phyloP scores from a whole-genome alignment of 1,140 invertebrate species.

The Caenorhabditis inopinata region DNA sequence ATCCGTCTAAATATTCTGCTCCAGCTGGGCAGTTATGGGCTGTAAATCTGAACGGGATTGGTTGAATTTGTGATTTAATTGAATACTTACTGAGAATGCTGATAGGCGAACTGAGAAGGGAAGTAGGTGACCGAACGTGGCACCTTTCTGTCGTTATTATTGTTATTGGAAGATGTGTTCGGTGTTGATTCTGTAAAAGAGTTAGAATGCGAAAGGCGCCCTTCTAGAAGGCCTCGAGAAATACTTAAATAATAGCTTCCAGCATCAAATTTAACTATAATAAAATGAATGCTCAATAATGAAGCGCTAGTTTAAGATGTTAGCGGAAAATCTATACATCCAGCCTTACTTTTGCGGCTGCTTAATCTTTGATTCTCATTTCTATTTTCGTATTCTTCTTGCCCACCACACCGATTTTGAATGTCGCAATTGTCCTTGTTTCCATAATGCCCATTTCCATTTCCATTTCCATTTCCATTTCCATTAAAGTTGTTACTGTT shows the following conservation, averaged over 20 bases:
- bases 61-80: background rate
- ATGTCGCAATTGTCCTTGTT: background rate
- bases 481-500: background rate
- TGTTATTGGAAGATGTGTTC: slow-evolving; percentile 6
- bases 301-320: no score
- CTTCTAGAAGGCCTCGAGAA: no score
- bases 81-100: background rate
- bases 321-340: background rate
- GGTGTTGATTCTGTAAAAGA: background rate
- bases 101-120: background rate
- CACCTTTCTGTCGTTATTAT: slow-evolving; percentile 21
- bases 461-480: background rate
- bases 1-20: background rate
- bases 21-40: slow-evolving; percentile 13
- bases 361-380: slow-evolving; percentile 17
- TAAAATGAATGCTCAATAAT: no score
- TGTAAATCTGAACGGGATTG: background rate
- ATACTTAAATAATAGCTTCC: no score
- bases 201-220: no score
- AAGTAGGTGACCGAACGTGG: slow-evolving; percentile 14
- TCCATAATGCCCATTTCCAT: background rate
- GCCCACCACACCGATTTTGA: background rate
- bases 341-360: background rate
- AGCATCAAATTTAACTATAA: no score
- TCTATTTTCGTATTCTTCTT: background rate